A percentile compares a stretch with the other conserved stretches of the same genome.
phyloP scores from a whole-genome alignment of 2,113 vertebrate species.

The Junco hyemalis region DNA sequence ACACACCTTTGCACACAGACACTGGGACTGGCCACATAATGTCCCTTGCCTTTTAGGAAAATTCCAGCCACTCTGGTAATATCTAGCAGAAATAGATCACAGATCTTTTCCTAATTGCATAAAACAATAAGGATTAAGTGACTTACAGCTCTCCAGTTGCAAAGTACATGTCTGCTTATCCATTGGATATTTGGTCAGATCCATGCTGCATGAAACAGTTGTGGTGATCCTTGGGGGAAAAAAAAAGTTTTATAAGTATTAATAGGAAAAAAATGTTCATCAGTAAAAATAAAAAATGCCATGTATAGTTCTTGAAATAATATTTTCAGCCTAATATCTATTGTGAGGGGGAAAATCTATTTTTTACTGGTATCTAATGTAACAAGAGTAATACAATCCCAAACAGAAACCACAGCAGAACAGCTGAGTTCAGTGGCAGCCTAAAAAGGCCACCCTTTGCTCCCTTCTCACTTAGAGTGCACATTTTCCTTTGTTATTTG shows the following conservation, averaged over 20 bases:
- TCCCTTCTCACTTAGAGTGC: background rate
- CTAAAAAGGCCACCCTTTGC: background rate
- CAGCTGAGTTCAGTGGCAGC: background rate
- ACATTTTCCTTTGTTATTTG: background rate
- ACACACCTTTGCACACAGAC: background rate
- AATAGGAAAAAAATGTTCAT: background rate
- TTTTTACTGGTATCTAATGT: background rate
- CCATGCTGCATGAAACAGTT: slow-evolving; percentile 91
- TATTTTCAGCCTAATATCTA: background rate
- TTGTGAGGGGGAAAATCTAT: background rate
- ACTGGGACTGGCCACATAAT: background rate
- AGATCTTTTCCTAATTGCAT: background rate
- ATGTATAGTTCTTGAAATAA: background rate
- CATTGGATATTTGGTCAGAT: slow-evolving; percentile 92
- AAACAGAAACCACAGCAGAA: background rate
- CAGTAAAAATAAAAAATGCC: background rate
- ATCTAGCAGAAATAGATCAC: background rate
- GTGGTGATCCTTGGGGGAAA: slow-evolving; percentile 80
- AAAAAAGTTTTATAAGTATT: background rate
- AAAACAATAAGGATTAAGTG: background rate
- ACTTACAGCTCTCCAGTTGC: slow-evolving; percentile 93
- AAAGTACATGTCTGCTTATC: slow-evolving; percentile 91
- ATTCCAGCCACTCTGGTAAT: background rate
- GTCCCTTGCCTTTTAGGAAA: background rate
- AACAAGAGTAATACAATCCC: background rate